Base-by-base conservation (phyloP, 2,113 vertebrate species). In the Rhinopomastus cyanomelas region DNA sequence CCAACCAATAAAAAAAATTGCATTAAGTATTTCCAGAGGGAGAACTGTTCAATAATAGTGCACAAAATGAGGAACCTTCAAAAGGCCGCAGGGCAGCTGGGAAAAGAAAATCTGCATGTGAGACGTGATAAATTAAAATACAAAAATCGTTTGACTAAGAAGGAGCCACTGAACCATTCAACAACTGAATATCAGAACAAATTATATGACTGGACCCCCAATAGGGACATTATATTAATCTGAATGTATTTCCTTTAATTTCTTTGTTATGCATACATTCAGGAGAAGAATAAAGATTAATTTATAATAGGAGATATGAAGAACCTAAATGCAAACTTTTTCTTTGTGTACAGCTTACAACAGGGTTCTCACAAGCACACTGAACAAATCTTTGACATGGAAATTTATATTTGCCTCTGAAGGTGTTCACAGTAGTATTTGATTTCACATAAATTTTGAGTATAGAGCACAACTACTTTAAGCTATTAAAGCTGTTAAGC, bases 1-100 rank as follows among this genome's bases (percentile, higher is more conserved):
- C 57, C 42, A 90, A 69, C 79, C n/a, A 53, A 78, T 81, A 91
- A 56, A 71, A 36, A n/a, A 90, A 94, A 88, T 88, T 87, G 5
- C 46, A 85, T 81, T 29, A 91, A 87, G 64, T 48, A 91, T 91
- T 91, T 81, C 20, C 48, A 83, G 19, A 6, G 21, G 30, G 59
- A 71, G 26, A 60, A 85, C n/a, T 52, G 20, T 71, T 75, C 11
- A 0, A 62, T 60, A 26, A 65, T 39, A 72, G 80, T 74, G 77
- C 88, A 85, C 8, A 95, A 75, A 49, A 72, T 25, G 19, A 72
- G 23, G 29, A 80, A 48, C 12, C 44, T 81, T 91, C 56, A 87
- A 52, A 39, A 83, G n/a, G 4, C n/a, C 67, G 26, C 21, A 88
- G 9, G n/a, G 12, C 51, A 72, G 21, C 67, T 72, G 56, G 44